Base-by-base conservation (phyloP, 2,888 invertebrate species). In the Margaritifera margaritifera region DNA sequence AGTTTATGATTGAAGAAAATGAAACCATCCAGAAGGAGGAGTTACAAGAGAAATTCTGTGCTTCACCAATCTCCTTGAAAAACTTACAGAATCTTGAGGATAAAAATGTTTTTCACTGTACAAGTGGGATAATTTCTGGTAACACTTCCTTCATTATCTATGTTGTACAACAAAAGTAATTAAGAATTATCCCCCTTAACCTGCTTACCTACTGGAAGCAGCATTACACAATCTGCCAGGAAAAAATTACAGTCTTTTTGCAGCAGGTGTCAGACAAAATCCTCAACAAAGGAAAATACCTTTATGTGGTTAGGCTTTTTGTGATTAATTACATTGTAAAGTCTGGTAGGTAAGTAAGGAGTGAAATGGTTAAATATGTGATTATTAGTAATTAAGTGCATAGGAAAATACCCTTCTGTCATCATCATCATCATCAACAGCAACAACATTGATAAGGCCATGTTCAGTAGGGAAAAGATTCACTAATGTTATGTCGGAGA, bases 221-320 rank as follows among this genome's bases (percentile, higher is more conserved):
- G 88, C 93, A 97, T 78, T 98, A 98, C 88, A 93, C 94, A 25
- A 92, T 97, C 71, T 86, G 89, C 76, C 91, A 93, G 61, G 95
- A 96, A 82, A 92, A 95, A 75, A 95, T 96, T 77, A 98, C 98
- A 0, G 93, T 93, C 74, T 98, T 98, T 89, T 91, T 98, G 4
- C 95, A 94, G 74, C 84, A 94, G 75, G 94, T 95, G 60, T 93
- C 95, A 0, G 95, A 96, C 74, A 96, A 96, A 75, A 96, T 99
- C 84, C 92, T 98, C 51, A 93, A 97, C 80, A 96, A 98, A 63
- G 98, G 98, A 75, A 98, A 98, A 92, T 99, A 99, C 90, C 92
- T 99, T 61, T 98, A 98, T 90, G 98, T 98, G 22, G 96, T 98
- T 63, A 93, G 96, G 65, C 96, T 98, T 86, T n/a, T n/a, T 98